Evolutionary conservation across 2,797 vertebrate genomes (phyloP).

Genomic region (Phataginus tetradactyla): DNA sequence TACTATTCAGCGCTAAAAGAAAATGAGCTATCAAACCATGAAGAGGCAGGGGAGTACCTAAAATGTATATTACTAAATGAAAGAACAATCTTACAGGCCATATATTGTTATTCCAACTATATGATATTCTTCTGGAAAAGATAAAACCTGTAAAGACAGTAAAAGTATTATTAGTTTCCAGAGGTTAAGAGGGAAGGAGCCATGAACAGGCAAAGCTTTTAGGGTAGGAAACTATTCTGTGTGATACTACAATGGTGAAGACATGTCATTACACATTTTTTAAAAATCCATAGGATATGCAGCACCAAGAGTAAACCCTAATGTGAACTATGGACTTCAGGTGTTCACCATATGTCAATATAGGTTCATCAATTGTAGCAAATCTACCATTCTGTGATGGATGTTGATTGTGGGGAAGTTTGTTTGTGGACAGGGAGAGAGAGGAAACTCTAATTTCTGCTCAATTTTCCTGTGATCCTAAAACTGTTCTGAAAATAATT

Average conservation of each 20-base stretch:
- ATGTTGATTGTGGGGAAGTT: background rate
- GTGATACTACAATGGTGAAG: background rate
- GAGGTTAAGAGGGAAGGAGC: too few relatives aligned
- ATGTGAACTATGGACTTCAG: background rate
- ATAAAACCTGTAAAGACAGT: background rate
- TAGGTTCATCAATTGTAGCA: background rate
- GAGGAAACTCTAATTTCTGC: background rate
- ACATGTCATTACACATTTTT: background rate
- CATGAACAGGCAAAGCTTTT: background rate
- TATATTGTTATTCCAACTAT: background rate
- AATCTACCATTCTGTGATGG: background rate
- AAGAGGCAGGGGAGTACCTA: background rate
- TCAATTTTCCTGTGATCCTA: background rate
- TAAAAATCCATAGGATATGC: background rate
- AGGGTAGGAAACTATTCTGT: background rate
- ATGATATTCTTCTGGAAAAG: too few relatives aligned
- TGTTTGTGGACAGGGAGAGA: background rate
- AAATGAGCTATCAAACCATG: background rate
- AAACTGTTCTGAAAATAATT: background rate
- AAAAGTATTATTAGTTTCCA: background rate
- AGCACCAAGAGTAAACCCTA: background rate
- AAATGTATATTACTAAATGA: background rate
- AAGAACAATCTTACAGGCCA: background rate
- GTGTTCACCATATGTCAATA: background rate
- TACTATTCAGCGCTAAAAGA: background rate